These are phyloP conservation scores for Dicyrtomina minuta DNA, from an alignment of 2,888 invertebrate species.

Conservation along the genomic window DNA sequence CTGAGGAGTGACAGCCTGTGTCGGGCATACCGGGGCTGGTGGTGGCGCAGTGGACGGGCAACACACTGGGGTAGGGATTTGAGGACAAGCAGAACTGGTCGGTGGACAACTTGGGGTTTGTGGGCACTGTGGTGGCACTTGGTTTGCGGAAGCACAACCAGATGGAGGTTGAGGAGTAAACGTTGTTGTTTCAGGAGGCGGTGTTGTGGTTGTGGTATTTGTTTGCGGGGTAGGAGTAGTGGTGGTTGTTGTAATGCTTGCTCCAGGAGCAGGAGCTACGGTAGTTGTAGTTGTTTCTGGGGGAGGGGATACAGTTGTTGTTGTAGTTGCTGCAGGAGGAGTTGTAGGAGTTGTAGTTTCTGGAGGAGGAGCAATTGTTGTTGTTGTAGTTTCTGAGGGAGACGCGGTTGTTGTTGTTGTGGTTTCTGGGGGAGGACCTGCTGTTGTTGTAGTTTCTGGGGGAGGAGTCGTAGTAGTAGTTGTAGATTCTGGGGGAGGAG, in stretches of 20 bases:
- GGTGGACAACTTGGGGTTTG: constrained; percentile 15
- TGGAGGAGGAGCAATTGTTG: neutral
- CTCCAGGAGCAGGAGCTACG: neutral
- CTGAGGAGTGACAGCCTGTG: neutral
- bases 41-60: neutral
- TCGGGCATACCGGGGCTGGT: neutral
- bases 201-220: neutral
- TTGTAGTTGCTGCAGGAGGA: neutral
- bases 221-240: neutral
- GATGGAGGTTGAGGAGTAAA: constrained; percentile 3
- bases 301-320: neutral
- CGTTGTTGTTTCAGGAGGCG: neutral
- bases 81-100: constrained; percentile 1
- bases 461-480: constrained; percentile 7
- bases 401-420: constrained; percentile 8
- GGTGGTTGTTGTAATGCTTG: neutral
- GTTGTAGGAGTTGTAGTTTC: neutral
- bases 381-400: neutral
- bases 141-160: neutral
- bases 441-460: constrained; percentile 4
- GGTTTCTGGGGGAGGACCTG: neutral
- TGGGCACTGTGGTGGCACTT: neutral
- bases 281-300: neutral
- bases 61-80: constrained; percentile 6
- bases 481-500: neutral